These are phyloP conservation scores for Hylaea fasciaria DNA, from an alignment of 2,888 invertebrate species.

Conservation along the genomic window DNA sequence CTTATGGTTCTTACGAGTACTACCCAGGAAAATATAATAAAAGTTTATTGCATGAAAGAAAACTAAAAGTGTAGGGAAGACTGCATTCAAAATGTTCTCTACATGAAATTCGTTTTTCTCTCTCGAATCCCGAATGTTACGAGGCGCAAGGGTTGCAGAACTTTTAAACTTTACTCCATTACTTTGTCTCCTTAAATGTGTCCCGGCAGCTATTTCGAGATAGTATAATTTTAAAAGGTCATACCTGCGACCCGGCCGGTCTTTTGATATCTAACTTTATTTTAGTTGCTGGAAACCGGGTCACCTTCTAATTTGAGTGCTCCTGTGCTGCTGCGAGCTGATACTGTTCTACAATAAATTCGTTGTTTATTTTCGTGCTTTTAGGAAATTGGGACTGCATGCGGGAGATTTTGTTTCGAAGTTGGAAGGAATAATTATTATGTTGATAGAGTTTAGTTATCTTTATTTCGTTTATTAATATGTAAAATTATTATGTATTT, in stretches of 20 bases:
- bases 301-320: constrained; percentile 66
- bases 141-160: too few species aligned
- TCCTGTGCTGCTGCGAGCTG: constrained; percentile 41
- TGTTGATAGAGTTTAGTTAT: too few species aligned
- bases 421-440: background rate
- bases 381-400: constrained; percentile 22
- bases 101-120: too few species aligned
- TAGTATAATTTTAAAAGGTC: constrained; percentile 48
- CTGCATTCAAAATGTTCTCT: too few species aligned
- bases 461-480: too few species aligned
- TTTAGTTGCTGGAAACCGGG: constrained; percentile 58
- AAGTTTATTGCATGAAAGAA: too few species aligned
- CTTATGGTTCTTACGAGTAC: too few species aligned
- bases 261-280: constrained; percentile 59
- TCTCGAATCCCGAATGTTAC: too few species aligned
- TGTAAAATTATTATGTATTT: background rate
- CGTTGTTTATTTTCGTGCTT: constrained; percentile 32
- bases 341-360: constrained; percentile 38
- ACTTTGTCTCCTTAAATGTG: constrained; percentile 33
- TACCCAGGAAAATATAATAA: too few species aligned
- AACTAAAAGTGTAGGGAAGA: too few species aligned
- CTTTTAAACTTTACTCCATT: constrained; percentile 6
- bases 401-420: constrained; percentile 9
- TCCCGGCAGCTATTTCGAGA: constrained; percentile 30
- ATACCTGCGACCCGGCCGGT: constrained; percentile 40